These are phyloP conservation scores for Sicus ferrugineus DNA, from an alignment of 2,888 invertebrate genomes.

Conservation along the genomic window DNA sequence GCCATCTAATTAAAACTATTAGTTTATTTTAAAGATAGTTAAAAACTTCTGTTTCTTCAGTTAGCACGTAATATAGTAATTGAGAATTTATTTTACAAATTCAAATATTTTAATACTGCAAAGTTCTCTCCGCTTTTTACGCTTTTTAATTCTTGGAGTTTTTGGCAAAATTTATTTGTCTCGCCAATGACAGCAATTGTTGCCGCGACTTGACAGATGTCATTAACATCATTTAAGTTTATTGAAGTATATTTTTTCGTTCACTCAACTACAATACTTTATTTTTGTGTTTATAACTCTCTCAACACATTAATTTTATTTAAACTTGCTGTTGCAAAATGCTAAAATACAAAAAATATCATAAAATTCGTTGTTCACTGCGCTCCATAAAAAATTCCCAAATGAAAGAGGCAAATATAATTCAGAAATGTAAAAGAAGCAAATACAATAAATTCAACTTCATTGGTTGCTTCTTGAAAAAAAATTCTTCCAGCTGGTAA, in stretches of 20 bases:
- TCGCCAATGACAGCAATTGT: not conserved
- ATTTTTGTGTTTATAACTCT: not conserved
- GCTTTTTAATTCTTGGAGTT: too few relatives aligned
- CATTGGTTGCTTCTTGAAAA: not conserved
- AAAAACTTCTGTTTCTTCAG: too few relatives aligned
- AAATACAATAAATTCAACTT: too few relatives aligned
- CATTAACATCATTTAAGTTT: constrained; percentile 22
- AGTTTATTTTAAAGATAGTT: too few relatives aligned
- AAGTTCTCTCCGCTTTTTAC: too few relatives aligned
- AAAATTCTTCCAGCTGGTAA: too few relatives aligned
- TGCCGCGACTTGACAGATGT: constrained; percentile 23
- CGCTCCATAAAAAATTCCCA: not conserved
- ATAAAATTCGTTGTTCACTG: constrained; percentile 23
- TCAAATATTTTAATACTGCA: too few relatives aligned
- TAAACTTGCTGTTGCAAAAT: constrained; percentile 17
- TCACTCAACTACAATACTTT: not conserved
- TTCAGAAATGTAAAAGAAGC: not conserved
- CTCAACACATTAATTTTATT: constrained; percentile 17
- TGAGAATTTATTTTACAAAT: too few relatives aligned
- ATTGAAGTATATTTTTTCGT: not conserved
- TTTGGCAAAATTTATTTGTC: constrained; percentile 21
- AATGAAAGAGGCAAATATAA: not conserved
- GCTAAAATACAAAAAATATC: constrained; percentile 11
- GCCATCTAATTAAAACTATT: too few relatives aligned
- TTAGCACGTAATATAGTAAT: too few relatives aligned